Evolutionary conservation across 1,140 invertebrate genomes (phyloP), one percentile per base, ranked within the genome.

Genomic region (Agrypnia vestita): DNA sequence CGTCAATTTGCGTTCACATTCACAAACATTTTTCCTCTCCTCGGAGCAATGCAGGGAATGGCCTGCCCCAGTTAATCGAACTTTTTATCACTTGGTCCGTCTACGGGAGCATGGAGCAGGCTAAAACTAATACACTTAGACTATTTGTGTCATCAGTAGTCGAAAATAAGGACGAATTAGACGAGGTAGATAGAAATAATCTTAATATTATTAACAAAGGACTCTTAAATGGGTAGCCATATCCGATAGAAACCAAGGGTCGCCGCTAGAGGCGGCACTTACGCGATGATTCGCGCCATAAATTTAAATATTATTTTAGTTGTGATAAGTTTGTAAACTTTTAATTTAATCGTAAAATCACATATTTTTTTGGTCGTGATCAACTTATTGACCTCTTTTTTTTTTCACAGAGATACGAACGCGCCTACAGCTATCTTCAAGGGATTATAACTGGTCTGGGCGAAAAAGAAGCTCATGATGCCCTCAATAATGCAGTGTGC

Each of bases 391-490:
- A 59, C 17, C 9, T 12, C 13, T 64, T 64, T 84, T 86, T 86
- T 89, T 80, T 76, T 91, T 94, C 92, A 76, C 91, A 98, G 97
- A 96, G 96, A 92, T 95, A 96, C 84, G 96, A 97, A 86, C 93
- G 94, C 85, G 95, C 95, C 84, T 96, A 95, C 87, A 89, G 89
- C 79, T 92, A 91, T 84, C 90, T 98, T 72, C 94, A 95, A 87
- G 93, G 91, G 84, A 88, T 98, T 80, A 93, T 94, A 35, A 90
- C 92, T 75, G 96, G 95, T 76, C 91, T 97, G 78, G 97, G 95
- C 77, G 97, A 99, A 86, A 97, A 98, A 86, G 97, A 99, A 89
- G 93, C 95, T 80, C 96, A 98, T 86, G 97, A 98, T 88, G 94
- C 94, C 11, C 90, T 98, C 11, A 97, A 95, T 85, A 96, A 94